phyloP scores from a whole-genome alignment of 2,113 vertebrate genomes.

The Paedocypris sp. region DNA sequence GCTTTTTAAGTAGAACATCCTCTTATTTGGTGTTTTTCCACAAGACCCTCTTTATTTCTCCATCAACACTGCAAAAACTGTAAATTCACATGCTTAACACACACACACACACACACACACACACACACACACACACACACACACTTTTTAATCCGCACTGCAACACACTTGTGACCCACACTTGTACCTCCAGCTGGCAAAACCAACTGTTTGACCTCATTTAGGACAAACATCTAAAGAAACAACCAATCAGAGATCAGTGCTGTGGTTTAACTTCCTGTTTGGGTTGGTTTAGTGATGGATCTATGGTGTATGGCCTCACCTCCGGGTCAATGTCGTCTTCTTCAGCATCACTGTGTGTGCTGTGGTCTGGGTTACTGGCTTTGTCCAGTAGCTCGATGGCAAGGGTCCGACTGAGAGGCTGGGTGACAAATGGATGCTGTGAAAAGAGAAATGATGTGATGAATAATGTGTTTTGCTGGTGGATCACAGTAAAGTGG shows the following conservation, averaged over 20 bases:
- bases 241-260: constrained; percentile 19
- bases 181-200: constrained; percentile 63
- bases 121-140: constrained; percentile 8
- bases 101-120: constrained; percentile 15
- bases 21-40: neutral
- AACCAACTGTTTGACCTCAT: constrained; percentile 52
- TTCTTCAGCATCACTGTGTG: constrained; percentile 86
- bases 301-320: neutral
- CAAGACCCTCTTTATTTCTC: no score
- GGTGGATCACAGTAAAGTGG: neutral
- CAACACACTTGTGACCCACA: constrained; percentile 26
- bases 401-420: constrained; percentile 85
- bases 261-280: neutral
- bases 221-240: constrained; percentile 21
- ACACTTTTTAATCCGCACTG: no score
- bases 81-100: constrained; percentile 20
- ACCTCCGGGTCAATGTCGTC: constrained; percentile 90
- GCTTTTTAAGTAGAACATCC: no score
- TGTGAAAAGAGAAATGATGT: constrained; percentile 41
- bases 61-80: constrained; percentile 18
- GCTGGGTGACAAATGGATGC: constrained; percentile 94
- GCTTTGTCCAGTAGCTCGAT: constrained; percentile 94
- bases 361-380: constrained; percentile 92
- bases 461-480: neutral
- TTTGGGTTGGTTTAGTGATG: neutral